Percentiles rank a stretch among this genome's conserved stretches.
Conservation (phyloP, 2,113 vertebrate genomes). For the Progne subis region DNA sequence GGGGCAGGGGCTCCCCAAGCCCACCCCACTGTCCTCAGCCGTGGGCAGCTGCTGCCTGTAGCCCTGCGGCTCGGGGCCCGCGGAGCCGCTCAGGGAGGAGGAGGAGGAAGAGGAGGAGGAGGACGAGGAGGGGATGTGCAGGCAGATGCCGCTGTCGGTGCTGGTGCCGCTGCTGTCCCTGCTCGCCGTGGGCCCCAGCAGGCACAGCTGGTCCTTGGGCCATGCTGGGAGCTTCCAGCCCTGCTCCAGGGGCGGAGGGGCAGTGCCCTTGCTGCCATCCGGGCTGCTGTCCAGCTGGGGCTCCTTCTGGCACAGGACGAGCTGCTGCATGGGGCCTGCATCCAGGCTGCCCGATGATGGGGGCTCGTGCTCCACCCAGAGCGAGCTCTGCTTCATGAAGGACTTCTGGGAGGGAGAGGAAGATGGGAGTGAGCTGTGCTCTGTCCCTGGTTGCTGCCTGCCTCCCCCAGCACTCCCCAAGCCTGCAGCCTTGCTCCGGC, state of each 20-base stretch:
- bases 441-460: rapidly evolving
- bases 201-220: background rate
- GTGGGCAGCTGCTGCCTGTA: background rate
- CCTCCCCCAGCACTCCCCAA: background rate
- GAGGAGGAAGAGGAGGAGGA: background rate
- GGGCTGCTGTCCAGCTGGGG: background rate
- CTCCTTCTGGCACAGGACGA: constrained; percentile 43
- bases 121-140: background rate
- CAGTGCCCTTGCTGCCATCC: background rate
- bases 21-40: constrained; percentile 1
- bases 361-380: background rate
- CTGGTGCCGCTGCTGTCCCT: constrained; percentile 49
- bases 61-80: background rate
- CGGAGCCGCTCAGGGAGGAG: background rate
- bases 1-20: background rate
- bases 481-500: rapidly evolving
- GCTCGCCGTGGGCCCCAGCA: rapidly evolving
- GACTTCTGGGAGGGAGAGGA: constrained; percentile 51
- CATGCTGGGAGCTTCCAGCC: background rate
- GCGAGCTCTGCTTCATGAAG: constrained; percentile 28
- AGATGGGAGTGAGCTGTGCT: background rate
- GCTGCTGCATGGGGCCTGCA: background rate
- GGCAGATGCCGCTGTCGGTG: constrained; percentile 68
- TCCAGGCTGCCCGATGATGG: background rate
- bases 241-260: background rate